Evolutionary conservation across 1,140 invertebrate species (phyloP), one percentile per base, ranked within the genome.

Genomic region (Heliconius eleuchia): DNA sequence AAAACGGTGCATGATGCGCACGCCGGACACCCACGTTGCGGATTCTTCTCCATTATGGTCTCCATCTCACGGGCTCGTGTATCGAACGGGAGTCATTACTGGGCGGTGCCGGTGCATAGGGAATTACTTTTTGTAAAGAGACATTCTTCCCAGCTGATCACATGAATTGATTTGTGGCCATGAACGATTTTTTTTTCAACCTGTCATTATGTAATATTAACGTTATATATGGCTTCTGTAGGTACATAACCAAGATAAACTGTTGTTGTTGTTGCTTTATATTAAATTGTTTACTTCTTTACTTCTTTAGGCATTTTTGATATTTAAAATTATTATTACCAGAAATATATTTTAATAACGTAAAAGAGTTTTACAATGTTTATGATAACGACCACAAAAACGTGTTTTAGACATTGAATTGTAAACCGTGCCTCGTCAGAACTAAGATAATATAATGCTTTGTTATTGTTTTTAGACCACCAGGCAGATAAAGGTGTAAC

Each of bases 401-500:
- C 78, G 80, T 73, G 82, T 75, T 84, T 50, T 37, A 75, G 78
- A 82, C 77, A 81, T 74, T 85, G 74, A 74, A 83, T 87, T 84
- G 82, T 85, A 86, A 87, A 88, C 82, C 82, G 52, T 60, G 80
- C 79, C 11, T 88, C 80, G 83, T 87, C 84, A 88, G 87, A 86
- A 84, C 82, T 81, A 85, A 85, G 84, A 88, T 89, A 89, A 85
- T 87, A 91, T 90, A 89, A 90, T 84, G 82, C 60, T 83, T 77
- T 91, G 89, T 92, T 93, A 90, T 91, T 92, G 91, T 92, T 91
- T 89, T 88, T 55, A 82, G 91, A 94, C 91, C 92, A 94, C 91
- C 91, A 86, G 85, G 84, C 80, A 77, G 87, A 57, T 78, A 75
- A 74, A 84, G 86, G 82, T 87, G 86, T 78, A 80, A 79, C 70